A percentile compares a stretch with the other conserved stretches of the same genome.
phyloP scores from a whole-genome alignment of 1,140 invertebrate genomes.

The Drosophila leontia region DNA sequence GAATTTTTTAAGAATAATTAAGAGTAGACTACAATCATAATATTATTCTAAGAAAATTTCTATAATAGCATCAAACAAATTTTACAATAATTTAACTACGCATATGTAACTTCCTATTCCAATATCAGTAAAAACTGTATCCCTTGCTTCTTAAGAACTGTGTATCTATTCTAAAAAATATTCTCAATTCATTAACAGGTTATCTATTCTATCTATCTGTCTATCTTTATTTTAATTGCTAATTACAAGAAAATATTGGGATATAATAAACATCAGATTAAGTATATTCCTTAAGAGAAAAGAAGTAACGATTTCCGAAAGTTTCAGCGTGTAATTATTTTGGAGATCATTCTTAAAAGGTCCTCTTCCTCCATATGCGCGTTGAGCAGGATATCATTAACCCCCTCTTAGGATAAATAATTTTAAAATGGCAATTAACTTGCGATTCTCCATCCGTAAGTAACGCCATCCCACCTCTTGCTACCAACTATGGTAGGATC shows the following conservation, averaged over 20 bases:
- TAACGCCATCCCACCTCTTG: conserved; percentile 43
- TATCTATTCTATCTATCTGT: no score
- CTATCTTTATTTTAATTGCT: no score
- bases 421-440: conserved; percentile 47
- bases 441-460: conserved; percentile 13
- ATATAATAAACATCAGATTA: no score
- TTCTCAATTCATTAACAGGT: no score
- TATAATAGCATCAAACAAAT: neutral
- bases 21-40: no score
- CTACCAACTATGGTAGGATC: conserved; percentile 12
- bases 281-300: no score
- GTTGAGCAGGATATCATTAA: conserved; percentile 16
- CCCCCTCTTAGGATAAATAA: conserved; percentile 21
- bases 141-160: neutral
- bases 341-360: no score
- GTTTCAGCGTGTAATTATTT: neutral
- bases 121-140: neutral
- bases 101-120: no score
- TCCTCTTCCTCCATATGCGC: neutral
- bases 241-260: no score
- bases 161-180: neutral
- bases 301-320: neutral
- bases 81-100: no score
- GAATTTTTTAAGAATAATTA: neutral
- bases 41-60: neutral